Base-by-base conservation (phyloP, 2,797 vertebrate genomes). In the Darevskia mixta region DNA sequence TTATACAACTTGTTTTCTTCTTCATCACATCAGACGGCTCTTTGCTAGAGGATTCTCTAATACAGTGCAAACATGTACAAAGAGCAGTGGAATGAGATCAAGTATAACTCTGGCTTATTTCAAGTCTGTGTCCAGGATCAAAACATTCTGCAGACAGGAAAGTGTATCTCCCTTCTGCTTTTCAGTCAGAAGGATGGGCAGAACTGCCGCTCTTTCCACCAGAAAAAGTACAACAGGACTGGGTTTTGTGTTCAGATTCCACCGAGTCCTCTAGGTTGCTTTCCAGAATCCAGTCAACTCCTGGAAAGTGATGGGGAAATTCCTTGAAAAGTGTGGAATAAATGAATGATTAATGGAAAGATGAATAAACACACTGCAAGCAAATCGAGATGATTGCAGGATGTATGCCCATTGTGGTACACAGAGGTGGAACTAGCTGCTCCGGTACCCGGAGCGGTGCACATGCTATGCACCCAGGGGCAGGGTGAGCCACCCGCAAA, bases 51-150 rank as follows among this genome's bases (percentile, higher is more conserved):
- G 73, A 61, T 83, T 85, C n/a, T 13, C 45, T 10, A 66, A 35
- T 29, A 29, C 0, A 27, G 9, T 49, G 29, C 61, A 90, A 79
- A 75, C 29, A 61, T 58, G 1, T 15, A 8, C 2, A 13, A 67
- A 38, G 32, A 29, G 27, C 82, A 89, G 35, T 35, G 29, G 45
- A 45, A 35, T 32, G 29, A n/a, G 64, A 25, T 58, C 35, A 64
- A 49, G 41, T 41, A 8, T 71, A 81, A 45, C 6, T 71, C 13
- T 32, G 83, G 29, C 49, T 92, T 80, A 85, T 38, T 87, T 67
- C 67, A 78, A 87, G 64, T 43, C 11, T 41, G 3, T 10, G 20
- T 17, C 79, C 9, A 49, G 58, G 49, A 61, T 79, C 15, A 72
- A 82, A 69, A 76, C 18, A 6, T 3, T 23, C 45, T 41, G 13